Evolutionary conservation across 2,888 invertebrate genomes (phyloP), one percentile per base, ranked within the genome.

Genomic region (Lepidocyrtinus sp.): DNA sequence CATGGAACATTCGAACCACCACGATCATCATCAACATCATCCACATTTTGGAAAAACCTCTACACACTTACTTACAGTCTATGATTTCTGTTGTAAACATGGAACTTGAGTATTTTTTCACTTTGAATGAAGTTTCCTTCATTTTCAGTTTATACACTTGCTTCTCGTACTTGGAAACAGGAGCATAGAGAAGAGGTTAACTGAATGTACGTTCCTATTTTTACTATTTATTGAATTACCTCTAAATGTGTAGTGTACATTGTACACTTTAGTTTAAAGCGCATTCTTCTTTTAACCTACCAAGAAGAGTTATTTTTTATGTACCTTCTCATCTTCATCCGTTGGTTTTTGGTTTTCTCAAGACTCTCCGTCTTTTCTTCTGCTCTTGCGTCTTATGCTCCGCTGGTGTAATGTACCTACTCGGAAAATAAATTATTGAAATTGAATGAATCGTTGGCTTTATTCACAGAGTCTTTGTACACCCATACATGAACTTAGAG

Each of bases 181-280:
- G 55, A 55, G 55, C 55, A 55, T 7, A 2, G n/a, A 55, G 17
- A 26, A 55, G 17, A n/a, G 64, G 75, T 55, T 55, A 36, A 36
- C 45, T 72, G 62, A 36, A 46, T 72, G 26, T 17, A 25, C 24
- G 55, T 55, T 46, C 62, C 61, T 27, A 55, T 68, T 76, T 77
- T 77, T 71, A 77, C 71, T 64, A 71, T 65, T 77, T 77, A 77
- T 77, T 77, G 77, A 77, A 77, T 77, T 77, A 71, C 77, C 71
- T n/a, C 55, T 71, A 77, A 75, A 77, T 71, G 71, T 65, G 69
- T 26, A 64, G 77, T 77, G 77, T 70, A 70, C 70, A 69, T n/a
- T 55, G 64, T 77, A 70, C 70, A 76, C 70, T 76, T 70, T 70
- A 63, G 64, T 70, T 55, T 70, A 64, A 68, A 62, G 68, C 45